A percentile compares a stretch with the other conserved stretches of the same genome.
phyloP scores from a whole-genome alignment of 2,113 vertebrate species.

The Anarhynchus alexandrinus region DNA sequence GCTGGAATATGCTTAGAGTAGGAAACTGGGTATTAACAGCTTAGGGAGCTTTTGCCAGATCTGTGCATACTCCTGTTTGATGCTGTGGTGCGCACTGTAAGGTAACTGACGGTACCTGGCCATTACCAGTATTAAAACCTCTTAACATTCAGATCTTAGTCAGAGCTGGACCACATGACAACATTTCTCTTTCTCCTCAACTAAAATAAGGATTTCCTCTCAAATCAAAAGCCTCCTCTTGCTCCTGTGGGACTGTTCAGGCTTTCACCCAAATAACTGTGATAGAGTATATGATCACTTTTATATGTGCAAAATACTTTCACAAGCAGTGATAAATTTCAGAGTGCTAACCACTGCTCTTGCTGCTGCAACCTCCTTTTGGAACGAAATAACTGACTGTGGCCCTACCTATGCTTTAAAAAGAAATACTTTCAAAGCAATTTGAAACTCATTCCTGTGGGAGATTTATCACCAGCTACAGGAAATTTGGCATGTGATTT shows the following conservation, averaged over 20 bases:
- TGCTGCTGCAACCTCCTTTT: neutral
- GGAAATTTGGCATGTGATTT: neutral
- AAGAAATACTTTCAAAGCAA: neutral
- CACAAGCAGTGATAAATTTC: neutral
- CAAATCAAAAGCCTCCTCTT: neutral
- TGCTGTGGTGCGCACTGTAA: neutral
- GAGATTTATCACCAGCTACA: neutral
- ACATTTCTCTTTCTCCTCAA: neutral
- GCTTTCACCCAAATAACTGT: neutral
- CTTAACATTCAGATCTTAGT: neutral
- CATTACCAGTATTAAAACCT: neutral
- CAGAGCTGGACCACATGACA: neutral
- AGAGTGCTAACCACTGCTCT: neutral
- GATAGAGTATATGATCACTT: neutral
- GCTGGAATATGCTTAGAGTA: neutral
- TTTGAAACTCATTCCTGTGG: neutral
- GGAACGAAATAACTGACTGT: neutral
- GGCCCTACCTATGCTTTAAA: neutral
- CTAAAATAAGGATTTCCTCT: neutral
- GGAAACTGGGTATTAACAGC: neutral
- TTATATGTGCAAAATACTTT: neutral
- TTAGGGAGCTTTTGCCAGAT: neutral
- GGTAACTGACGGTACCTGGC: neutral
- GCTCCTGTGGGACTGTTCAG: neutral
- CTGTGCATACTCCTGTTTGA: neutral